Base-by-base conservation (phyloP, 2,113 vertebrate species). In the Chaetorhynchus papuensis region DNA sequence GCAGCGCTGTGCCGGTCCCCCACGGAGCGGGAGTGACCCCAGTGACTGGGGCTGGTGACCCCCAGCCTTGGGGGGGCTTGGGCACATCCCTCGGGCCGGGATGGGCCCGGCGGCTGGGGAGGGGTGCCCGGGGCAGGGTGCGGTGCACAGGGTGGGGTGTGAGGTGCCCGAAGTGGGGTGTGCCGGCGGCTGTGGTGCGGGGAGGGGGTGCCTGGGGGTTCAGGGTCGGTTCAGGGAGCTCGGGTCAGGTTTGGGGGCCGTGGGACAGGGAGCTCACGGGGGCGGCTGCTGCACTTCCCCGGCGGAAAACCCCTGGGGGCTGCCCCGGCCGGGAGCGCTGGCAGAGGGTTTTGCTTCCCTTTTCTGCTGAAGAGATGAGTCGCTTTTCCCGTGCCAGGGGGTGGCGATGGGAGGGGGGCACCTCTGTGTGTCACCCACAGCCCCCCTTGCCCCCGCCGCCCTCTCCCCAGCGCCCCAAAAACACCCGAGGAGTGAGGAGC, bases 331-430 rank as follows among this genome's bases (percentile, higher is more conserved):
- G 28, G 3, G 35, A 22, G 76, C 11, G 53, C 13, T 49, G 15
- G 44, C 7, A 64, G 17, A 65, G 10, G 60, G 35, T 92, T 95
- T 71, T 88, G 57, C 94, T 96, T 96, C 96, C 94, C 79, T 56
- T 90, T 96, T 92, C 57, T 47, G 83, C 74, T 4, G 64, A 52
- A 39, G 31, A 53, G 54, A 66, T 87, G 94, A 94, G 80, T 59
- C 13, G 44, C 50, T 87, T 75, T 63, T 81, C 79, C 93, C 83
- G 22, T 74, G 71, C 47, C 16, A 0, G 61, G 9, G 33, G 60
- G 42, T 15, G 71, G 61, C 5, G 2, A 5, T 7, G 49, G 39
- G 60, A 42, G 42, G 26, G 77, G 54, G n/a, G 28, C 10, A 23
- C 23, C 13, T 3, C 8, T 1, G 39, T 11, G 50, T 33, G 10